Base-by-base conservation (phyloP, 2,797 vertebrate genomes). In the Falco novaeseelandiae region DNA sequence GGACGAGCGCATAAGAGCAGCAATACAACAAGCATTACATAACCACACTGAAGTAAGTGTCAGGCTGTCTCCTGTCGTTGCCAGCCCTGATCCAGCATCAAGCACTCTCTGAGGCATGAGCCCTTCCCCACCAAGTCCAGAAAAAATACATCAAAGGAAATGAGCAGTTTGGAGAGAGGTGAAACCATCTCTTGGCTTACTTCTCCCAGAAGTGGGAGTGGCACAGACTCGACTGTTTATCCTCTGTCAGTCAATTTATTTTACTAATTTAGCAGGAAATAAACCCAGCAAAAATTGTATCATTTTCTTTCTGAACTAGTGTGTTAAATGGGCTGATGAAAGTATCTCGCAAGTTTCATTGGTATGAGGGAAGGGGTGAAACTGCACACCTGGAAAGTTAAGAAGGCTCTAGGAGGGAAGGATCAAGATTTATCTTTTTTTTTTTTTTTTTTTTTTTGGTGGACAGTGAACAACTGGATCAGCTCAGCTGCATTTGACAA, bases 341-440 rank as follows among this genome's bases (percentile, higher is more conserved):
- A 91, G 93, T 71, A 91, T 62, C 86, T 91, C 88, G 89, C 79
- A 86, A 76, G 52, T 94, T 93, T 93, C 87, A 91, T 94, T 94
- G 89, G 20, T 32, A 25, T 81, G 78, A 93, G 26, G 29, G 55
- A 89, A 93, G n/a, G 65, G 34, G 34, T 76, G 42, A 29, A 92
- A 58, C 42, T 55, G 34, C 38, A 21, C 30, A 84, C 46, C 54
- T 87, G 66, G 70, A 62, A 86, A 87, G 38, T 77, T 79, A 63
- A 71, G 38, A 65, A 77, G 36, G 48, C 40, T 44, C 48, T 44
- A 52, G 13, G 27, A 79, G 66, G 9, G 34, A 82, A 79, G 16
- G 25, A 80, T 40, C 73, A 70, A 40, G 26, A 26, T 73, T 58
- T 38, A 5, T 51, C 4, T 48, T 32, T 38, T 79, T 71, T 71